phyloP scores from a whole-genome alignment of 2,888 invertebrate species.

The Petrolisthes cinctipes region DNA sequence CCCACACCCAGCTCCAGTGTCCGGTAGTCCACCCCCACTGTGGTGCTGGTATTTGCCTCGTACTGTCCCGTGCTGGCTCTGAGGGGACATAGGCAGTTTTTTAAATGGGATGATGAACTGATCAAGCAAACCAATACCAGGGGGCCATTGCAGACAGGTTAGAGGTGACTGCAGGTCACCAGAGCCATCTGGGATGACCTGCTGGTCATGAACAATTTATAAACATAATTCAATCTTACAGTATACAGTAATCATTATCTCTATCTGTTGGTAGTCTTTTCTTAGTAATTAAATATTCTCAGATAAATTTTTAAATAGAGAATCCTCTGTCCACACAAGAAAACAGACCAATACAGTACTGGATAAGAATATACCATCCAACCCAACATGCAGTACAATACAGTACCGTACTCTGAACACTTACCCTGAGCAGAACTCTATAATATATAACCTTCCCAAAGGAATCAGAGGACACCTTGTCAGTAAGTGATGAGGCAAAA shows the following conservation, averaged over 20 bases:
- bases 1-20: constrained; percentile 71
- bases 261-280: not conserved
- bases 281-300: not conserved
- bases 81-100: not conserved
- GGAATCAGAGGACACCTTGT: no score
- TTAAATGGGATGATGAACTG: not conserved
- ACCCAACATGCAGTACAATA: no score
- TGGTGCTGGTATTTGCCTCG: constrained; percentile 72
- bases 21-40: constrained; percentile 74
- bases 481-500: no score
- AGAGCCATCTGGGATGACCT: not conserved
- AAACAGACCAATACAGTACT: no score
- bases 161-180: not conserved
- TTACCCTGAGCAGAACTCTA: no score
- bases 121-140: no score
- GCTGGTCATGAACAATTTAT: not conserved
- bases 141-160: no score
- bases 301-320: not conserved
- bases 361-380: no score
- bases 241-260: no score
- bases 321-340: not conserved
- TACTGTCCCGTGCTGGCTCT: constrained; percentile 73
- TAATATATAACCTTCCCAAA: no score
- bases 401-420: no score
- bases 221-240: no score